These are phyloP conservation scores for Eledona agricola DNA, from an alignment of 2,888 invertebrate species.

Conservation along the genomic window DNA sequence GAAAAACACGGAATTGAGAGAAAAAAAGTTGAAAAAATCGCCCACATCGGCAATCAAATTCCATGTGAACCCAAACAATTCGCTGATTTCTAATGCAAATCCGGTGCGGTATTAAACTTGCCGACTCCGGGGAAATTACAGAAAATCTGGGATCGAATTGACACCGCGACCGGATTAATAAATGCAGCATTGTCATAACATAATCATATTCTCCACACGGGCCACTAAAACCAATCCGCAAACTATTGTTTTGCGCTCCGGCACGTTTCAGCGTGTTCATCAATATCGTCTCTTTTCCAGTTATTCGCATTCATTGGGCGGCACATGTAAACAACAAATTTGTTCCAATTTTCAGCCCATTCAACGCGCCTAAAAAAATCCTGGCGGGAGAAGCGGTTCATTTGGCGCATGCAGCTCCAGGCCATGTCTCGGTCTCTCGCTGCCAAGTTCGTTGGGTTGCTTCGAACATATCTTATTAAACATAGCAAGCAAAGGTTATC, in stretches of 20 bases:
- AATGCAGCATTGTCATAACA: constrained; percentile 40
- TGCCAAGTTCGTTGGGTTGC: too few relatives aligned
- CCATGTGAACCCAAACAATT: constrained; percentile 21
- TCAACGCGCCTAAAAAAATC: too few relatives aligned
- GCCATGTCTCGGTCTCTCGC: too few relatives aligned
- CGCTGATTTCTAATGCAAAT: constrained; percentile 37
- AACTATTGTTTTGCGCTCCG: too few relatives aligned
- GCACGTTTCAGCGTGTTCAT: neutral
- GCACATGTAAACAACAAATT: too few relatives aligned
- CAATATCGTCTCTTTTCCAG: constrained; percentile 17
- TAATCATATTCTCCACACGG: constrained; percentile 41
- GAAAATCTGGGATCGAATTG: constrained; percentile 46
- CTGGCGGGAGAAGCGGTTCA: too few relatives aligned
- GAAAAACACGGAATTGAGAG: too few relatives aligned
- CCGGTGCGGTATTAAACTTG: constrained; percentile 47
- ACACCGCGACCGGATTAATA: constrained; percentile 36
- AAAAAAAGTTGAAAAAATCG: constrained; percentile 14
- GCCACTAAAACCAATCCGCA: constrained; percentile 29
- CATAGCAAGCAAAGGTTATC: too few relatives aligned
- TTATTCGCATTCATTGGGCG: too few relatives aligned
- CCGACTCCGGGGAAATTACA: constrained; percentile 53
- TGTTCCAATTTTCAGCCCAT: too few relatives aligned
- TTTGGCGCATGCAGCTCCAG: too few relatives aligned
- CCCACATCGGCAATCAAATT: constrained; percentile 19
- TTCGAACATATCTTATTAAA: too few relatives aligned